These are phyloP conservation scores for Azemiops feae DNA, from an alignment of 2,113 vertebrate species.

Conservation along the genomic window DNA sequence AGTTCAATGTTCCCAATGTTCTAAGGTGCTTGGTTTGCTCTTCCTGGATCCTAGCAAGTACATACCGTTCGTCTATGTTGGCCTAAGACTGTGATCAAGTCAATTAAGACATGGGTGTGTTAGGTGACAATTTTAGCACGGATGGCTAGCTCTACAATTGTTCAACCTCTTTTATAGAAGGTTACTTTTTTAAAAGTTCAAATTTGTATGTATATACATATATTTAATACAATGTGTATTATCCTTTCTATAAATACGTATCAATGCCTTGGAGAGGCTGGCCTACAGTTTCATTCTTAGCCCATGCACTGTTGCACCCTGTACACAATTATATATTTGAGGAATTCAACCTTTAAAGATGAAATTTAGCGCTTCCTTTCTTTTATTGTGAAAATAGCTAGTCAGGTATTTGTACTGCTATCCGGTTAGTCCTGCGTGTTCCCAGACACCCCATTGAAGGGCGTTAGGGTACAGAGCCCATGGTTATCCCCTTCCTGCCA, in stretches of 20 bases:
- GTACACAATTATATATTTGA: neutral
- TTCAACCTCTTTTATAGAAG: constrained; percentile 51
- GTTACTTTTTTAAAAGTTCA: constrained; percentile 61
- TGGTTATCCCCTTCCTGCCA: neutral
- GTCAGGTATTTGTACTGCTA: neutral
- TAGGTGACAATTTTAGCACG: neutral
- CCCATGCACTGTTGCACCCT: neutral
- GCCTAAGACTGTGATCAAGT: neutral
- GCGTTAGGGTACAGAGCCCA: neutral
- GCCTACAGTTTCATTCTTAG: neutral
- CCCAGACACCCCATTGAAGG: neutral
- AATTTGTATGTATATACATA: constrained; percentile 60
- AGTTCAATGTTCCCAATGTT: neutral
- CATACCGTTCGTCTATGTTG: neutral
- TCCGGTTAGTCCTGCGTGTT: neutral
- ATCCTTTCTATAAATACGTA: constrained; percentile 63
- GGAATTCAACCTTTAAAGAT: neutral
- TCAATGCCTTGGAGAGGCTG: neutral
- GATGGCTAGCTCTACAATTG: constrained; percentile 12
- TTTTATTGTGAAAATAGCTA: neutral
- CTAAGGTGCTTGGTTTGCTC: constrained; percentile 10
- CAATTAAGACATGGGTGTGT: neutral
- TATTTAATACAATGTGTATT: constrained; percentile 54
- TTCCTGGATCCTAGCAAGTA: neutral
- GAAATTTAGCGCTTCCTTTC: neutral